Evolutionary conservation across 2,797 vertebrate genomes (phyloP), one percentile per base, ranked within the genome.

Genomic region (Pangasius sanitwongsei): DNA sequence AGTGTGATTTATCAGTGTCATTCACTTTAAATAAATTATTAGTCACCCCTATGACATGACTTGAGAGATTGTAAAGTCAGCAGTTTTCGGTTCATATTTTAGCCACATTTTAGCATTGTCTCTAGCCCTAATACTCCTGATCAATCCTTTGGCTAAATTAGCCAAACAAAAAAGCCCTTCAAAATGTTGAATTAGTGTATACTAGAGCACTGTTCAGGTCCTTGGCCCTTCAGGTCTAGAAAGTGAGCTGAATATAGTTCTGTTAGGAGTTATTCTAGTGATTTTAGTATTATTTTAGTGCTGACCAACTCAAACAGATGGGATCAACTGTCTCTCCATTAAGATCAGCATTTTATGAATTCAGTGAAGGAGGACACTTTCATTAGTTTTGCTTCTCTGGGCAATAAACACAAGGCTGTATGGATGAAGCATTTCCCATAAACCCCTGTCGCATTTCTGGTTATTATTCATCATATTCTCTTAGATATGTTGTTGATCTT

Each of bases 351-450:
- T 84, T 84, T 67, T 67, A 50, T 84, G n/a, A 48, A 50, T 50
- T 84, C 44, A 13, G 15, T 12, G 44, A 67, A 48, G 8, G 16
- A 31, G 25, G 28, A 53, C 16, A 53, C 65, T 50, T 85, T 31
- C 44, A 85, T 85, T 85, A 85, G 61, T n/a, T 67, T 53, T 85
- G 28, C 63, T 69, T 69, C 41, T 65, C 63, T 28, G 18, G 28
- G 61, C 44, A 84, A 50, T 69, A 69, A 85, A 69, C 44, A 53
- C 59, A 83, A 63, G 82, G 13, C 4, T 67, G 25, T n/a, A 15
- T 65, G 6, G 61, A 65, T 67, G 44, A 69, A 69, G n/a, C 20
- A 67, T 53, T 5, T 53, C 15, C 8, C 0, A 69, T 31, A 55
- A 85, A 70, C 12, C 65, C n/a, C 83, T 25, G 83, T 25, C 18